Base-by-base conservation (phyloP, 2,888 invertebrate genomes). In the Ethmia dodecea region DNA sequence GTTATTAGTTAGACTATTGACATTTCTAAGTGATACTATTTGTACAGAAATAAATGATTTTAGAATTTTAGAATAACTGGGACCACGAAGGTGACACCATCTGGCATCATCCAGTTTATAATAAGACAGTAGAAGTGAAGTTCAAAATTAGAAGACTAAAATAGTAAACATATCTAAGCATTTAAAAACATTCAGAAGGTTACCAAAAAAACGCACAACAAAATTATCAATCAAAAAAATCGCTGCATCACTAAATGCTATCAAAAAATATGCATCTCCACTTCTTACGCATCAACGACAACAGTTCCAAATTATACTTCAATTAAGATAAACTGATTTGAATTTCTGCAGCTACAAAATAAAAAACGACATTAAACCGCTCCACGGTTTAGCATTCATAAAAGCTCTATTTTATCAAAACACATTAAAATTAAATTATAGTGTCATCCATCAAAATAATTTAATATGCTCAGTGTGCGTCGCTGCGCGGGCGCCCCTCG, bases 371-470 rank as follows among this genome's bases (percentile, higher is more conserved):
- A 53, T 49, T 47, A 50, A 52, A 55, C 49, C 49, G 61, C 55
- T 51, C 51, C 60, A 44, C 55, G 55, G 59, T 57, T 65, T 53
- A 40, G 60, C 59, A 55, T 60, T 61, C 54, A 59, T 60, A 55
- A 60, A 58, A 55, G 62, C 52, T 52, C 57, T 62, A 59, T 79
- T 81, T 77, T 78, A 79, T 79, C 75, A 76, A 73, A 81, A 77
- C 78, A 79, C 78, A 81, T 81, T 78, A 81, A 79, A 75, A 74
- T 75, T 71, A 73, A 74, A 80, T 83, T 75, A 79, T 69, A 68
- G 68, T 60, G 68, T 64, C 65, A 80, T 84, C 80, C 68, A 80
- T 84, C 83, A 79, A 56, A 62, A 68, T 79, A 78, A 83, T 76
- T 80, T 80, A 81, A 80, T 80, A 77, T 76, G 73, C 73, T 62